Evolutionary conservation across 2,888 invertebrate species (phyloP), one percentile per base, ranked within the genome.

Genomic region (Dasysyrphus tricinctus): DNA sequence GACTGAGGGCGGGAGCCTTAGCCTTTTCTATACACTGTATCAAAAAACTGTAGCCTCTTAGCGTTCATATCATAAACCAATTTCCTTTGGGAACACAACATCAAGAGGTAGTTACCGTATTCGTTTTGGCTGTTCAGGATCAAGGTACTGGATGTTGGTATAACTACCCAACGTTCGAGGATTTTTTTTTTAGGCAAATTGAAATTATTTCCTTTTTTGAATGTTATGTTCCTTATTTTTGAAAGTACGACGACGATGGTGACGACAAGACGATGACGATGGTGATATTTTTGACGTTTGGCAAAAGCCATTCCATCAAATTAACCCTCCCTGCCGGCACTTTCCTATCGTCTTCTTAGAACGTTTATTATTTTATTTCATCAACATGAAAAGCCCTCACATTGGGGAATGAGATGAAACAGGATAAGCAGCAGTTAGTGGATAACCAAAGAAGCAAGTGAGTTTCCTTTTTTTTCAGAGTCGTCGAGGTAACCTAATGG

Each of bases 61-160:
- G 59, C 86, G 73, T 72, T 78, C 73, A 65, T 86, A 86, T 86
- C 82, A 86, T 82, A 86, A 86, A 79, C 82, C 86, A 86, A 86
- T 86, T 86, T 86, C 86, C 86, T 86, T 82, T 86, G 86, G 82
- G 86, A 82, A 67, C 78, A 44, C 81, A 78, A 73, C 63, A 61
- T 80, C 77, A 63, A 44, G 59, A 54, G 47, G 16, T 59, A 59
- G 47, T 14, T 59, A 69, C 37, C 44, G 49, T 80, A 57, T 80
- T 54, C 75, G 80, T 80, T 69, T 56, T 59, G 29, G 77, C 7
- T 24, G 44, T 59, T 47, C 4, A 34, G 19, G 39, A 16, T 19
- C 12, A 12, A 39, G 24, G 24, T 61, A 24, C 59, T 59, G 72
- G 44, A 24, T 65, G 76, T 67, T 57, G 16, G 6, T 12, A 24